phyloP scores from a whole-genome alignment of 2,797 vertebrate genomes.

The Graptemys geographica region DNA sequence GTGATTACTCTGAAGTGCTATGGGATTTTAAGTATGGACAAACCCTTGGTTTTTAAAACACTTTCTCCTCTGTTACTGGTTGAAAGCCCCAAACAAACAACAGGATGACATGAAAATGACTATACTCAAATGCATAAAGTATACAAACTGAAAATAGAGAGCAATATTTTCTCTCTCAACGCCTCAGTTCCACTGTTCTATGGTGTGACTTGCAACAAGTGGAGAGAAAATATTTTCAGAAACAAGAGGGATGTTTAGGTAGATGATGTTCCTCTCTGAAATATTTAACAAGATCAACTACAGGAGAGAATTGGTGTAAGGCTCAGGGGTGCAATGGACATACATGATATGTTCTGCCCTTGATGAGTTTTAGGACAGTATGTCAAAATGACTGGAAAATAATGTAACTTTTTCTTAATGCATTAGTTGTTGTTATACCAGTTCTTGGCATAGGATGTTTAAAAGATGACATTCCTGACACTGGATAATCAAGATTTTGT shows the following conservation, averaged over 20 bases:
- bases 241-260: background rate
- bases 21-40: background rate
- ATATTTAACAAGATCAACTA: background rate
- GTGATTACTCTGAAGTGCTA: background rate
- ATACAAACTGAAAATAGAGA: background rate
- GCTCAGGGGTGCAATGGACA: background rate
- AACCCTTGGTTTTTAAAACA: background rate
- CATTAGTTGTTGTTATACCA: rapidly evolving
- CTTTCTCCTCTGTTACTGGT: background rate
- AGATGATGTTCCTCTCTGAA: background rate
- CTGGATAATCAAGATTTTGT: background rate
- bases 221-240: constrained; percentile 14
- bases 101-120: background rate
- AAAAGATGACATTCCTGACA: background rate
- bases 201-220: background rate
- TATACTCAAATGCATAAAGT: background rate
- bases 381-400: background rate
- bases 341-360: constrained; percentile 26
- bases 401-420: background rate
- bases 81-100: background rate
- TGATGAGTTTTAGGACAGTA: constrained; percentile 13
- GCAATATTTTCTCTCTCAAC: constrained; percentile 4
- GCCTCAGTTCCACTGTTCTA: constrained; percentile 5
- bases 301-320: constrained; percentile 12
- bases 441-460: background rate